Percentiles rank a stretch among this genome's conserved stretches.
Conservation (phyloP, 92 coral and sea anemone genomes). For the Parazoanthus darwini region DNA sequence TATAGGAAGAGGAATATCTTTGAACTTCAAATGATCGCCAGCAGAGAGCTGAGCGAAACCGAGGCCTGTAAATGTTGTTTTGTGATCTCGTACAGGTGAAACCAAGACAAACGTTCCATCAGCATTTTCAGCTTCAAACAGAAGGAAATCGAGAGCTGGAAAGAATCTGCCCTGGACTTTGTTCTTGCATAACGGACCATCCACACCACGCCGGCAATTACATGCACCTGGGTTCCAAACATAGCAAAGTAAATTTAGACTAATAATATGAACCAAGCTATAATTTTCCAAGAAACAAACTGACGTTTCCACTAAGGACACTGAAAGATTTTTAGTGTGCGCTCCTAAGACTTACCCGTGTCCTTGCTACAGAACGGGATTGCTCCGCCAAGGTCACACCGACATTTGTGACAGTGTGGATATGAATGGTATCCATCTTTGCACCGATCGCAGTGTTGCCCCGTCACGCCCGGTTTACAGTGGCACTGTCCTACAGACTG, state of each 20-base stretch:
- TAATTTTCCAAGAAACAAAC: no score
- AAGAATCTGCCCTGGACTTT: conserved; percentile 59
- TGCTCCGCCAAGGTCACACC: conserved; percentile 92
- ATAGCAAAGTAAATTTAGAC: not conserved
- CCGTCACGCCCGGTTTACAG: conserved; percentile 63
- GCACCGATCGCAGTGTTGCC: conserved; percentile 74
- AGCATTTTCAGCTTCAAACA: conserved; percentile 76
- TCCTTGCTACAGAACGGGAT: conserved; percentile 65
- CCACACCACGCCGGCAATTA: conserved; percentile 74
- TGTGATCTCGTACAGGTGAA: conserved; percentile 49
- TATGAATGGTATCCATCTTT: conserved; percentile 70
- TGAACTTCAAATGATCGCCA: no score
- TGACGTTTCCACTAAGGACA: no score
- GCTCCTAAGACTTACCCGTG: conserved; percentile 55
- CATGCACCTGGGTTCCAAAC: conserved; percentile 65
- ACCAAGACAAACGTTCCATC: conserved; percentile 45
- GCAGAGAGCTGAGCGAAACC: no score
- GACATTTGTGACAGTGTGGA: conserved; percentile 79
- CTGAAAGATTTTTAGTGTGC: not conserved
- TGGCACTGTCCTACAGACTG: conserved; percentile 75
- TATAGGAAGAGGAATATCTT: no score
- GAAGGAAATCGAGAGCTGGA: conserved; percentile 71
- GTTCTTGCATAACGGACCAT: conserved; percentile 61
- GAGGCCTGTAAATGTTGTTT: conserved; percentile 68
- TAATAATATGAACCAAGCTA: no score